phyloP scores from a whole-genome alignment of 2,888 invertebrate genomes.

The Pseudanteris insignis region DNA sequence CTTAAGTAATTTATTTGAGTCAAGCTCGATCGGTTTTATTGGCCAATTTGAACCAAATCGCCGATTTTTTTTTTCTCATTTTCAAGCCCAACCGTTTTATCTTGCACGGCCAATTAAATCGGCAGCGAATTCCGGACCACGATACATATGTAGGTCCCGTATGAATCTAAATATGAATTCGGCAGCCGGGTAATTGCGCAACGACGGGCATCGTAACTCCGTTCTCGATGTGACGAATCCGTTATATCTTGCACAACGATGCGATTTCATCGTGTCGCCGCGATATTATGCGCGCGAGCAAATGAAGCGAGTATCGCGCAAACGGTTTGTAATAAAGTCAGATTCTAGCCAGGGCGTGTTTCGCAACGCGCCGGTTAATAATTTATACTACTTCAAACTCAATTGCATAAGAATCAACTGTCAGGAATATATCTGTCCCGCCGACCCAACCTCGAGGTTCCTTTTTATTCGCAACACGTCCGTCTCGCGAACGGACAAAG shows the following conservation, averaged over 20 bases:
- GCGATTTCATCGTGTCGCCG: conserved; percentile 26
- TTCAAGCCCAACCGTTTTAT: conserved; percentile 2
- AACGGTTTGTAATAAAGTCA: conserved; percentile 47
- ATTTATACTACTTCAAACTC: conserved; percentile 53
- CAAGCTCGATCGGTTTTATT: no score
- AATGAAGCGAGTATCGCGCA: conserved; percentile 35
- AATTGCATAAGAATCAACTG: conserved; percentile 54
- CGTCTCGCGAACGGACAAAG: conserved; percentile 52
- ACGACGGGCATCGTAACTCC: no score
- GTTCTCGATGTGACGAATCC: conserved; percentile 13
- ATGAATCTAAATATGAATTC: no score
- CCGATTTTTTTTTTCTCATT: no score
- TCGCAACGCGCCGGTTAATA: conserved; percentile 46
- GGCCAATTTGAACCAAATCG: no score
- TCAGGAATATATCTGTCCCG: conserved; percentile 46
- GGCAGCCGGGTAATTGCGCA: no score
- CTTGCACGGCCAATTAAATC: conserved; percentile 21
- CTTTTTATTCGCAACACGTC: conserved; percentile 53
- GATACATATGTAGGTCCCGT: conserved; percentile 25
- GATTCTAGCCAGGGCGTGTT: conserved; percentile 34
- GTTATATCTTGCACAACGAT: conserved; percentile 26
- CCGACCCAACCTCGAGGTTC: conserved; percentile 51
- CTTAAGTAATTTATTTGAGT: no score
- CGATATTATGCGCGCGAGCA: no score
- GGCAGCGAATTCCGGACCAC: conserved; percentile 1